Conservation (phyloP, 2,113 vertebrate species). For the Scomber colias region DNA sequence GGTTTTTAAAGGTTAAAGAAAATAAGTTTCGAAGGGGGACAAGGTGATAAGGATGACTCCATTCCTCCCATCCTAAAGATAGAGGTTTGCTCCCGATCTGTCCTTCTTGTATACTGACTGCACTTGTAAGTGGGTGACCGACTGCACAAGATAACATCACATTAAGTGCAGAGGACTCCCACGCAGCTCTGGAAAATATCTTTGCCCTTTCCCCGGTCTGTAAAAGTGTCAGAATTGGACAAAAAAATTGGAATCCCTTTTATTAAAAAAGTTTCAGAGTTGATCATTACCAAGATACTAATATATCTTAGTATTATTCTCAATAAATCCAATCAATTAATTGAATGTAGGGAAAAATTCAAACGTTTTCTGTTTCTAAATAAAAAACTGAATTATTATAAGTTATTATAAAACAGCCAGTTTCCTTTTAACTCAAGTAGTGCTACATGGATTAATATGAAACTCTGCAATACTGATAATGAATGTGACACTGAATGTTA, state of each 20-base stretch:
- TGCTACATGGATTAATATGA: constrained; percentile 4
- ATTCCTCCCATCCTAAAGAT: constrained; percentile 36
- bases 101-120: constrained; percentile 2
- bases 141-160: neutral
- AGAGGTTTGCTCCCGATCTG: constrained; percentile 27
- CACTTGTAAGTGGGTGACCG: neutral
- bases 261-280: too few relatives aligned
- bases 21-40: constrained; percentile 32
- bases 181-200: neutral
- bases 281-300: too few relatives aligned
- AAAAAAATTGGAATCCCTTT: too few relatives aligned
- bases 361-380: neutral
- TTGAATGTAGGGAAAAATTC: too few relatives aligned
- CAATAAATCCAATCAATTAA: neutral
- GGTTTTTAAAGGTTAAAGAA: neutral
- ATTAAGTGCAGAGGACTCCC: neutral
- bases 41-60: constrained; percentile 7
- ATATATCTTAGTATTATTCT: neutral
- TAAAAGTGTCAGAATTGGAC: neutral
- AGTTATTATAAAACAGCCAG: too few relatives aligned
- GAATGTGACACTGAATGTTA: constrained; percentile 32
- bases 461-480: constrained; percentile 12
- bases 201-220: neutral
- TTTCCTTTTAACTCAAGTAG: constrained; percentile 2
- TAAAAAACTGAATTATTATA: too few relatives aligned